Evolutionary conservation across 1,140 invertebrate species (phyloP), one percentile per base, ranked within the genome.

Genomic region (Oedothorax gibbosus): DNA sequence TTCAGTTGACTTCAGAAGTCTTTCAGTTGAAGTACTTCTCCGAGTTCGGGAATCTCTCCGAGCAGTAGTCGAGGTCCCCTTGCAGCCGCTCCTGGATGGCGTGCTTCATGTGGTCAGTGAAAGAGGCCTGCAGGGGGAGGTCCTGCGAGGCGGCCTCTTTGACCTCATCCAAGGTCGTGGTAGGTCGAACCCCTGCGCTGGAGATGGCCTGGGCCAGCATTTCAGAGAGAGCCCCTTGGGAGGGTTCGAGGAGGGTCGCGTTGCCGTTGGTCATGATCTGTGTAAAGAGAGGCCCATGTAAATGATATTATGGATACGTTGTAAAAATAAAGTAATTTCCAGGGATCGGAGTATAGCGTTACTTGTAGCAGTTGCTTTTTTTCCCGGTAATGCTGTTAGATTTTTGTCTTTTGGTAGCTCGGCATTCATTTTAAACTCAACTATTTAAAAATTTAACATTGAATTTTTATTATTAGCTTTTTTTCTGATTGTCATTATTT

Each of bases 151-250:
- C 91, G 85, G 91, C 90, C 79, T 89, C 88, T 87, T 88, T 89
- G 18, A 92, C 49, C 72, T 88, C 88, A 15, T 92, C 91, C 20
- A 91, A 65, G 49, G 90, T 91, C n/a, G 90, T 90, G 12, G 90
- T 89, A 69, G 91, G 89, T 49, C 90, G 86, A 53, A 92, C 88
- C 11, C 92, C 92, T 4, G 91, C 90, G 56, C 88, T 88, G 20
- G 90, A 90, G 10, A 93, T 90, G 8, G 93, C 92, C 73, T 90
- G 89, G 73, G 90, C 89, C 15, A 93, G 89, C 56, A 92, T 90
- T 51, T 88, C 85, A 3, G 88, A 87, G 0, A 90, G 79, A 54
- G 87, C 86, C 54, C 87, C 85, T 5, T 85, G 72, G 54, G 87
- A 87, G 76, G 88, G 88, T 69, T 87, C 85, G 60, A 87, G 85